A percentile compares a stretch with the other conserved stretches of the same genome.
phyloP scores from a whole-genome alignment of 1,140 invertebrate genomes.

The silkworm (Bombyx mori) region ASM3026992v2 NC_085111.1:8280001-8280500 shows the following conservation, averaged over 20 bases:
- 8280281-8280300: slow-evolving; percentile 23
- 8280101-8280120: too few species aligned
- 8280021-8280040: too few species aligned
- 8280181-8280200: background rate
- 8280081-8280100: too few species aligned
- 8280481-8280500: slow-evolving; percentile 5
- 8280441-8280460: slow-evolving; percentile 38
- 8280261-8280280: background rate
- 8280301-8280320: slow-evolving; percentile 44
- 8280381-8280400: slow-evolving; percentile 66
- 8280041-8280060: too few species aligned
- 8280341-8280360: slow-evolving; percentile 53
- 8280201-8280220: slow-evolving; percentile 1
- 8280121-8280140: too few species aligned
- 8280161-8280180: too few species aligned
- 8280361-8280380: slow-evolving; percentile 50
- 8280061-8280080: too few species aligned
- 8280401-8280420: slow-evolving; percentile 64
- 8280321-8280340: slow-evolving; percentile 31
- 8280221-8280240: slow-evolving; percentile 5
- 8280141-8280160: too few species aligned
- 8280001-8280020: too few species aligned
- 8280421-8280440: slow-evolving; percentile 48
- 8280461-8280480: slow-evolving; percentile 50
- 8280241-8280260: slow-evolving; percentile 31